A percentile compares a stretch with the other conserved stretches of the same genome.
phyloP scores from a whole-genome alignment of 1,140 invertebrate species.

The Ylistrum balloti region DNA sequence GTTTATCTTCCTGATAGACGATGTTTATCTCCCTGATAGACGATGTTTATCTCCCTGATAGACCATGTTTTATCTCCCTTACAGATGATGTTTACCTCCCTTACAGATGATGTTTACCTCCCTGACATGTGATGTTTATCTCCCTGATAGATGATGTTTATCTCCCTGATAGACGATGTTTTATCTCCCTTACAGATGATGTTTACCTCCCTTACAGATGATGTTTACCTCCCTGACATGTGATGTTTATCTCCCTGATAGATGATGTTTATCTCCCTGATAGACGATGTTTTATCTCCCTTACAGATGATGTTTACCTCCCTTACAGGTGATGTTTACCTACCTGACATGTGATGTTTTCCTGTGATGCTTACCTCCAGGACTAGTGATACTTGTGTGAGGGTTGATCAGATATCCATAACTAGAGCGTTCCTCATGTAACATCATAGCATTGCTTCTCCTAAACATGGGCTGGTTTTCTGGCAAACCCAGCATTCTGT shows the following conservation, averaged over 20 bases:
- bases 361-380: conserved; percentile 83
- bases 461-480: conserved; percentile 88
- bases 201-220: conserved; percentile 82
- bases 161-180: not conserved
- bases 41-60: not conserved
- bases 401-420: conserved; percentile 87
- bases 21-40: conserved; percentile 82
- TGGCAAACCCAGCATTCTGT: conserved; percentile 88
- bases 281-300: conserved; percentile 78
- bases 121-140: conserved; percentile 84
- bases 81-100: too few relatives aligned
- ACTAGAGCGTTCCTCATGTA: conserved; percentile 83
- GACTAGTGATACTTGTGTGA: conserved; percentile 86
- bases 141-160: not conserved
- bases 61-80: not conserved
- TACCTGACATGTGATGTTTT: conserved; percentile 59
- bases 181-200: too few relatives aligned
- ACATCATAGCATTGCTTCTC: conserved; percentile 86
- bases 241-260: not conserved
- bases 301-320: conserved; percentile 84
- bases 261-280: not conserved
- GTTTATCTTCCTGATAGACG: conserved; percentile 82
- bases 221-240: conserved; percentile 83
- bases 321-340: not conserved
- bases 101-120: conserved; percentile 77